Percentiles rank a stretch among this genome's conserved stretches.
Conservation (phyloP, 2,888 invertebrate species). For the Phortica okadai region DNA sequence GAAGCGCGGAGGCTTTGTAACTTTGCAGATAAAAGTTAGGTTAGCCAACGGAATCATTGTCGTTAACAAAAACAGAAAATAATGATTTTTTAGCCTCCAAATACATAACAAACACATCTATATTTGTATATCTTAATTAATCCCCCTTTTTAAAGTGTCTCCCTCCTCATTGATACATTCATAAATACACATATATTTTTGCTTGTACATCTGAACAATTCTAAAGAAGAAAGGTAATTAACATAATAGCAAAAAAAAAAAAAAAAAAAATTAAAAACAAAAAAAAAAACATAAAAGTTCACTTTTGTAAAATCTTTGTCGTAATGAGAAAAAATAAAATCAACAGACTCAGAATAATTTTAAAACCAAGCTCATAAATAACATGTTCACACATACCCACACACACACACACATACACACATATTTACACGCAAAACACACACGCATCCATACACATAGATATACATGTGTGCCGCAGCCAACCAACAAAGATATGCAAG, state of each 20-base stretch:
- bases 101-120: conserved; percentile 36
- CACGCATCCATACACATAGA: conserved; percentile 37
- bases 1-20: too few relatives aligned
- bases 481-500: conserved; percentile 29
- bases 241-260: background rate
- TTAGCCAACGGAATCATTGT: too few relatives aligned
- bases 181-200: conserved; percentile 35
- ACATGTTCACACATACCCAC: too few relatives aligned
- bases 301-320: conserved; percentile 36
- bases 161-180: too few relatives aligned
- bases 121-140: conserved; percentile 1
- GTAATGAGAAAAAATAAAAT: too few relatives aligned
- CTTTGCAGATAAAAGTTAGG: too few relatives aligned
- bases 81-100: conserved; percentile 55
- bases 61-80: background rate
- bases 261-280: conserved; percentile 33
- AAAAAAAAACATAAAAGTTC: conserved; percentile 42
- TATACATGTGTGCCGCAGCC: conserved; percentile 41
- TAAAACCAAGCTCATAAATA: too few relatives aligned
- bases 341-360: too few relatives aligned
- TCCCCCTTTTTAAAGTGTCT: too few relatives aligned
- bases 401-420: background rate
- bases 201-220: conserved; percentile 29
- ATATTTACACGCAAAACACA: conserved; percentile 27
- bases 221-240: conserved; percentile 23